phyloP scores from a whole-genome alignment of 2,113 vertebrate genomes.

The Nothobranchius furzeri region DNA sequence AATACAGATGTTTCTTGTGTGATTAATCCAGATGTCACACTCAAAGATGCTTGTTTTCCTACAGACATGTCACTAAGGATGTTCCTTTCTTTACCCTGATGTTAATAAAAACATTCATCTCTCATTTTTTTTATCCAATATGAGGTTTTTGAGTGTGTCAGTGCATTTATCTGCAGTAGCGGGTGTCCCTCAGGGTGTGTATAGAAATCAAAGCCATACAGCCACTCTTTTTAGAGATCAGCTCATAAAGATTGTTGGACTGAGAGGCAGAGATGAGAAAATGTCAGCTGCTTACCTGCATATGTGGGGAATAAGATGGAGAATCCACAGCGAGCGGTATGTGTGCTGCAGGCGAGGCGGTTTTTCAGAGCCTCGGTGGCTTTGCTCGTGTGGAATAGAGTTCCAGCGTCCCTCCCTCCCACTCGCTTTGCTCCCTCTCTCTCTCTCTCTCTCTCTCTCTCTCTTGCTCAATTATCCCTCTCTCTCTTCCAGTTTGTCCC shows the following conservation, averaged over 20 bases:
- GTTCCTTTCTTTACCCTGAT: constrained; percentile 12
- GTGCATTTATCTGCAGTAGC: constrained; percentile 28
- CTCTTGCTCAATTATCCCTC: constrained; percentile 7
- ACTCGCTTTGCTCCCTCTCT: constrained; percentile 27
- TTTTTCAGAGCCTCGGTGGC: constrained; percentile 61
- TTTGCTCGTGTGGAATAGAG: constrained; percentile 65
- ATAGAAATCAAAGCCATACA: constrained; percentile 20
- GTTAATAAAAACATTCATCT: background rate
- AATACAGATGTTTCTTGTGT: constrained; percentile 16
- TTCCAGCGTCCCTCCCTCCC: constrained; percentile 62
- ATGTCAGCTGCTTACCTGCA: constrained; percentile 60
- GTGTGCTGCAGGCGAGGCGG: constrained; percentile 59
- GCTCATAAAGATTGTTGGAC: constrained; percentile 20
- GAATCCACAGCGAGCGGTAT: constrained; percentile 60
- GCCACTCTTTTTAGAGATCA: constrained; percentile 16
- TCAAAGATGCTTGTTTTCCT: constrained; percentile 1
- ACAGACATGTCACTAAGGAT: constrained; percentile 11
- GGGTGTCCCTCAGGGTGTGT: constrained; percentile 16
- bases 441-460: constrained; percentile 25
- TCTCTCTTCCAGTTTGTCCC: constrained; percentile 26
- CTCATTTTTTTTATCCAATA: constrained; percentile 6
- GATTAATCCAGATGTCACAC: constrained; percentile 21
- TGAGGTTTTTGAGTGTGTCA: background rate
- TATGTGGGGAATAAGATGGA: constrained; percentile 46
- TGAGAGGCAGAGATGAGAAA: constrained; percentile 10